Base-by-base conservation (phyloP, 92 coral and sea anemone genomes). In the Phenganax subtilis region DNA sequence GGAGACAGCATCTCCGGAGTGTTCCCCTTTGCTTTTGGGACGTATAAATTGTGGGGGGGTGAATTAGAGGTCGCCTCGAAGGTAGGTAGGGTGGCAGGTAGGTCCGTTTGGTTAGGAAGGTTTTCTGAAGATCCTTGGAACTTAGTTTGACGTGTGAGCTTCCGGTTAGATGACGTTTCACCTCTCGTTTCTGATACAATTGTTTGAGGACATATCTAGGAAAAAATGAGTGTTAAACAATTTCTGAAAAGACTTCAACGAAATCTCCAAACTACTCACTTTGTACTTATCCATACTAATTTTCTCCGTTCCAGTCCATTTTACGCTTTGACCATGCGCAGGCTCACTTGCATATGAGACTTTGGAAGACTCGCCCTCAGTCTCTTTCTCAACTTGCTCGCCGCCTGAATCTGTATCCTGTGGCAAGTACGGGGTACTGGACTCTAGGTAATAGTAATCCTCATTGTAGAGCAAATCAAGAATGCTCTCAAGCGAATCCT, bases 361-460 rank as follows among this genome's bases (percentile, higher is more conserved):
- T 63, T 51, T 47, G 77, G 61, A 69, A 8, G 53, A 11, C 7
- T 57, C 81, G 8, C 55, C 67, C 60, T 76, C 81, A 47, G 67
- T 6, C 17, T 29, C 54, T 12, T 44, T 31, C 57, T 59, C 81
- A 14, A 61, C 17, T n/a, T 12, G 16, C 14, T 79, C 83, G 74
- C 55, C 53, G 51, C 83, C 54, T 1, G 83, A 79, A 52, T 79
- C 83, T 6, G 64, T 74, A n/a, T 79, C 62, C 31, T 47, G 58
- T 0, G 83, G 83, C 9, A 79, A 61, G 30, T 79, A 79, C 60
- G 83, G 83, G 9, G 83, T 79, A 29, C 74, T 79, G 58, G 83
- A 63, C 31, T 79, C 83, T 30, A 79, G 74, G 51, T 79, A 79
- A 12, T 79, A 79, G 53, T 79, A 79, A 56, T 79, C 83, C 44